phyloP scores from a whole-genome alignment of 2,888 invertebrate species.

The Watsonalla binaria region DNA sequence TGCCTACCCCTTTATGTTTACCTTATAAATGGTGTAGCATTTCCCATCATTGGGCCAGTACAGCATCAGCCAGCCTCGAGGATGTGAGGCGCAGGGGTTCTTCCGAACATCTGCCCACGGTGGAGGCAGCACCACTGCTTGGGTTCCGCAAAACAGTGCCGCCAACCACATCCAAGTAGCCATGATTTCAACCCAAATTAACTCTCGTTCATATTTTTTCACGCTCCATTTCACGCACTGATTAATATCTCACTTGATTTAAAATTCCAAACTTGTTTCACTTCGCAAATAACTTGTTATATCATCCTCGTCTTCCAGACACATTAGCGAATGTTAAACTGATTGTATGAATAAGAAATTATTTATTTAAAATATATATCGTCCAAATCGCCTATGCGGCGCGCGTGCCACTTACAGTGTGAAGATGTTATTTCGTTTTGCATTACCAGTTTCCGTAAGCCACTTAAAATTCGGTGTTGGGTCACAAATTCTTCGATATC shows the following conservation, averaged over 20 bases:
- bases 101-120: conserved; percentile 90
- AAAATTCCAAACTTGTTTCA: neutral
- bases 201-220: conserved; percentile 5
- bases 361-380: neutral
- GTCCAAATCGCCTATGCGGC: neutral
- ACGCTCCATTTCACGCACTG: conserved; percentile 10
- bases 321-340: no score
- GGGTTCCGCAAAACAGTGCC: conserved; percentile 63
- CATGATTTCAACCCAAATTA: conserved; percentile 35
- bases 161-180: conserved; percentile 62
- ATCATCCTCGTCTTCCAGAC: no score
- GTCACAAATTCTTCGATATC: conserved; percentile 15
- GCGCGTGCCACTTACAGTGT: conserved; percentile 10
- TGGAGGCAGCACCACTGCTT: conserved; percentile 85
- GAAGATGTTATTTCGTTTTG: conserved; percentile 5
- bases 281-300: no score
- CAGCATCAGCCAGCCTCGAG: conserved; percentile 90
- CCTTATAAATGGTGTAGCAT: conserved; percentile 93
- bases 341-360: neutral
- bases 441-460: conserved; percentile 17
- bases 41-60: conserved; percentile 91
- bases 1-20: no score
- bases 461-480: conserved; percentile 21
- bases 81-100: conserved; percentile 89
- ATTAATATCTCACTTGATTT: neutral